Evolutionary conservation across 1,140 invertebrate genomes (phyloP).

Genomic region (Drosophila ironensis): DNA sequence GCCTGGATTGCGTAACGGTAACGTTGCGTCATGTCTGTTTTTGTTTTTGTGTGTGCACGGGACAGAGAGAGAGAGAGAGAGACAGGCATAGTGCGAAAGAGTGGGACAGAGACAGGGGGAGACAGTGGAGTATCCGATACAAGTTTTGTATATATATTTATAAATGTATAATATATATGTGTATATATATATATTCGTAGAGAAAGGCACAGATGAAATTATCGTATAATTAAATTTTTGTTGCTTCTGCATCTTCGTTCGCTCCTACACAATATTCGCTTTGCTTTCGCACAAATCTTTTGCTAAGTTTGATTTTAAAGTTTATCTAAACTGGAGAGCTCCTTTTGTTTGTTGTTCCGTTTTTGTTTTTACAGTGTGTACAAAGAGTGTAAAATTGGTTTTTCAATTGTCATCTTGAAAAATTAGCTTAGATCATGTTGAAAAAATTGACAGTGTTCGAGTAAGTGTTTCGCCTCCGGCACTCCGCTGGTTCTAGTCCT

Average conservation of each 20-base stretch:
- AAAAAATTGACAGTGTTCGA: slow-evolving; percentile 68
- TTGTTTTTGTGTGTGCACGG: slow-evolving; percentile 6
- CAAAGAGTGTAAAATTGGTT: slow-evolving; percentile 73
- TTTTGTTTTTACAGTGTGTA: slow-evolving; percentile 47
- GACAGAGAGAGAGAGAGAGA: slow-evolving; percentile 9
- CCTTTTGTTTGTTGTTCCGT: background rate
- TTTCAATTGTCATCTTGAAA: slow-evolving; percentile 20
- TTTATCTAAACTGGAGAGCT: slow-evolving; percentile 69
- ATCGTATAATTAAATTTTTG: slow-evolving; percentile 66
- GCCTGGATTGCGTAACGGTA: background rate
- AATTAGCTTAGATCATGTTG: slow-evolving; percentile 57
- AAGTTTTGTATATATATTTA: slow-evolving; percentile 42
- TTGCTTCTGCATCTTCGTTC: slow-evolving; percentile 25
- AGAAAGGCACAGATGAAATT: slow-evolving; percentile 80
- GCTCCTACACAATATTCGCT: slow-evolving; percentile 13
- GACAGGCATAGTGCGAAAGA: slow-evolving; percentile 14
- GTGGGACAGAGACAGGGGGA: background rate
- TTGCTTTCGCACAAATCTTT: slow-evolving; percentile 27
- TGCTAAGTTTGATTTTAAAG: slow-evolving; percentile 70
- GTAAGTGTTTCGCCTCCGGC: slow-evolving; percentile 39
- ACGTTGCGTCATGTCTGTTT: background rate
- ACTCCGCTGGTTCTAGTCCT: slow-evolving; percentile 1
- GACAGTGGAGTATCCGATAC: slow-evolving; percentile 14
- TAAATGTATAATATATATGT: slow-evolving; percentile 34
- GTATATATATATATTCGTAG: slow-evolving; percentile 57